Evolutionary conservation across 2,888 invertebrate genomes (phyloP).

Genomic region (Junonia oenone): DNA sequence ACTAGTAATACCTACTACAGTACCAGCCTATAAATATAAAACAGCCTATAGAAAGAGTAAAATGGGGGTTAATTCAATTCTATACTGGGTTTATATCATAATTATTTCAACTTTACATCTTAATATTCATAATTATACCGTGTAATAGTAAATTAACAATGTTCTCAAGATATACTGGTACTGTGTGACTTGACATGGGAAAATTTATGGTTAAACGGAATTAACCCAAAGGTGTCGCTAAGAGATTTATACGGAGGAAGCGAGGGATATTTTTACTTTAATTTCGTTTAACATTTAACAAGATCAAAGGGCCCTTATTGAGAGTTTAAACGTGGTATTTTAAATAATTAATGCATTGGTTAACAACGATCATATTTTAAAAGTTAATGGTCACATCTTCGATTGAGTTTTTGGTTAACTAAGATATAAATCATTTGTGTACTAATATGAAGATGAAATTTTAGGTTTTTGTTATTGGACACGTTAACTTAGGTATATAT

Average conservation of each 20-base stretch:
- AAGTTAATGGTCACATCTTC: no score
- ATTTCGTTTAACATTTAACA: constrained; percentile 36
- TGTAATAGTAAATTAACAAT: constrained; percentile 1
- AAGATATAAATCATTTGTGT: no score
- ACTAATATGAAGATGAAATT: no score
- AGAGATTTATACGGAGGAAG: constrained; percentile 67
- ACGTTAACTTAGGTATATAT: no score
- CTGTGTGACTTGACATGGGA: constrained; percentile 12
- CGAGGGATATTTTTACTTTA: constrained; percentile 58
- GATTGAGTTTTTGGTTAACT: no score
- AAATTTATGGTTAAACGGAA: constrained; percentile 66
- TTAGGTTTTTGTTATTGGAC: no score
- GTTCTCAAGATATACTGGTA: constrained; percentile 16
- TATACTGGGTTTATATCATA: no score
- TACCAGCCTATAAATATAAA: no score
- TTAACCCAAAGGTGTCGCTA: constrained; percentile 63
- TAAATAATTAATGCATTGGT: neutral
- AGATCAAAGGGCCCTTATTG: constrained; percentile 16
- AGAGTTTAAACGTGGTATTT: neutral
- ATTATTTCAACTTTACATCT: no score
- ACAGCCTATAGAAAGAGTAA: no score
- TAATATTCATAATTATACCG: neutral
- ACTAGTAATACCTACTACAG: no score
- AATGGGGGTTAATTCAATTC: no score
- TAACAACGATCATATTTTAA: neutral